Percentiles rank a stretch among this genome's conserved stretches.
Conservation (phyloP, 2,888 invertebrate species). For the Mimumesa dahlbomi region DNA sequence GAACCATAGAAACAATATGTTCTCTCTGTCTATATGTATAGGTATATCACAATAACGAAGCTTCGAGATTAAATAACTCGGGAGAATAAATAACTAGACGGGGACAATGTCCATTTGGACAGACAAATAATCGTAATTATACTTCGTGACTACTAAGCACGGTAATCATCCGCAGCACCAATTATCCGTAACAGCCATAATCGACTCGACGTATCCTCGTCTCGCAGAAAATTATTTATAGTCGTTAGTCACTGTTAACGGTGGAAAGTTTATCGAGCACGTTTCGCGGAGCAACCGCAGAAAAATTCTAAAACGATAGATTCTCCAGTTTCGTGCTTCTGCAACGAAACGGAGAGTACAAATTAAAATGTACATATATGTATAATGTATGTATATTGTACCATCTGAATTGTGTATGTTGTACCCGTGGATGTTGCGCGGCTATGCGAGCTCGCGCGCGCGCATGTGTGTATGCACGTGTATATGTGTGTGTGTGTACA, state of each 20-base stretch:
- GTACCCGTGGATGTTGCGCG: neutral
- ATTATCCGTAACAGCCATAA: constrained; percentile 13
- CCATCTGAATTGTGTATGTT: neutral
- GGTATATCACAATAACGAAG: neutral
- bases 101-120: neutral
- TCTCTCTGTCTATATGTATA: too few relatives aligned
- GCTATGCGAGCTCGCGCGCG: neutral
- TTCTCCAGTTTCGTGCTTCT: constrained; percentile 18
- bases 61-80: constrained; percentile 1
- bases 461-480: neutral
- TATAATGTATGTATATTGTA: too few relatives aligned
- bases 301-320: constrained; percentile 18
- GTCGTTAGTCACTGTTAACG: constrained; percentile 15
- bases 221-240: constrained; percentile 13
- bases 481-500: constrained; percentile 7
- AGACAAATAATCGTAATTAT: constrained; percentile 4
- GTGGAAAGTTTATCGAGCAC: constrained; percentile 20
- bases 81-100: constrained; percentile 4
- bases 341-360: constrained; percentile 11
- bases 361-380: neutral
- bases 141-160: neutral
- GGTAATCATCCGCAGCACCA: neutral
- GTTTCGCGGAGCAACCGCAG: constrained; percentile 18
- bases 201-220: constrained; percentile 25
- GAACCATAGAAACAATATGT: too few relatives aligned